Percentiles rank a stretch among this genome's conserved stretches.
These are phyloP conservation scores for Euwallacea similis DNA, from an alignment of 1,140 invertebrate species.

Conservation along the genomic window DNA sequence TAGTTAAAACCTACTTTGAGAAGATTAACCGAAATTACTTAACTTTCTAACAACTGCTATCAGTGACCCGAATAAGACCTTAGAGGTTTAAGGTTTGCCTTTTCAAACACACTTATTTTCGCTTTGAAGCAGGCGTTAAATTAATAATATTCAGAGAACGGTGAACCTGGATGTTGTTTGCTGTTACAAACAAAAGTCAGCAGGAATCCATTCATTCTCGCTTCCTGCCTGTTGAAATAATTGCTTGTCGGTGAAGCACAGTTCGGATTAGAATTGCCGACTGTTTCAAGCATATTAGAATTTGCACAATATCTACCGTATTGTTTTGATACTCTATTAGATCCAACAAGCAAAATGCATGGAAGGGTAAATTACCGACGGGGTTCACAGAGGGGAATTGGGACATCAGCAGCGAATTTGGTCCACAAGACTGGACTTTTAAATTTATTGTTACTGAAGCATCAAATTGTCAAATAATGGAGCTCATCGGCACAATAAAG, in stretches of 20 bases:
- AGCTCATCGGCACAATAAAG: too few relatives aligned
- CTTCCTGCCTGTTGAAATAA: slow-evolving; percentile 18
- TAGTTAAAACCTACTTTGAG: slow-evolving; percentile 34
- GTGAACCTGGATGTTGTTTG: slow-evolving; percentile 7
- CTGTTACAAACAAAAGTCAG: slow-evolving; percentile 22
- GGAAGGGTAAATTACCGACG: too few relatives aligned
- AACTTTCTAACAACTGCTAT: slow-evolving; percentile 36
- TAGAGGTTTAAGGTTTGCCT: slow-evolving; percentile 18
- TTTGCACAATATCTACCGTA: slow-evolving; percentile 24
- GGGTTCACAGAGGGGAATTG: too few relatives aligned
- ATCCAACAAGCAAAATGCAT: not conserved
- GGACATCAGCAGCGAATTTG: too few relatives aligned
- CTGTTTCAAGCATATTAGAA: slow-evolving; percentile 26
- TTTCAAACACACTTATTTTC: slow-evolving; percentile 7
- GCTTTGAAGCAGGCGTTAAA: not conserved
- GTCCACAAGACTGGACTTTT: too few relatives aligned
- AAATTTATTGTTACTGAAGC: too few relatives aligned
- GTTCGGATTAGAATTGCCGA: slow-evolving; percentile 19
- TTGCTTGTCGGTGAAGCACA: slow-evolving; percentile 17
- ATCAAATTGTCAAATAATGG: too few relatives aligned
- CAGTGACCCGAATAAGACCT: slow-evolving; percentile 32
- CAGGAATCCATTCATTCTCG: slow-evolving; percentile 16
- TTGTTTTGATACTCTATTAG: slow-evolving; percentile 26
- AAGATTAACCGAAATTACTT: slow-evolving; percentile 39
- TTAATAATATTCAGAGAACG: slow-evolving; percentile 3